phyloP scores from a whole-genome alignment of 2,113 vertebrate genomes.

The Lates calcarifer region DNA sequence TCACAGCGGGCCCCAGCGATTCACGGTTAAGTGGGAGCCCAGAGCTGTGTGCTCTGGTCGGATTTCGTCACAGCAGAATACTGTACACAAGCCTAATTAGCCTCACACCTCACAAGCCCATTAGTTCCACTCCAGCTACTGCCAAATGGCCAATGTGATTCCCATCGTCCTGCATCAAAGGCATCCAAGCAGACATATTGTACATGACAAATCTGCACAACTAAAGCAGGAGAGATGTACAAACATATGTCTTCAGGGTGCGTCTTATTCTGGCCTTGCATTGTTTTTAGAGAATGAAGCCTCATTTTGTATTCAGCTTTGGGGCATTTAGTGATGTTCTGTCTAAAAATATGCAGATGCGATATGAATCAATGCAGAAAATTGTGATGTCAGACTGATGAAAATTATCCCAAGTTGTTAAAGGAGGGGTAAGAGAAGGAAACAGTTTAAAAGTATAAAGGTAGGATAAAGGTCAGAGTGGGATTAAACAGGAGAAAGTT shows the following conservation, averaged over 20 bases:
- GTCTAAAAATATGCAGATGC: slow-evolving; percentile 11
- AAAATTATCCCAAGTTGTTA: neutral
- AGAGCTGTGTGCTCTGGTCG: slow-evolving; percentile 1
- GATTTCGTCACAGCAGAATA: slow-evolving; percentile 48
- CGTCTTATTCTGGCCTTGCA: neutral
- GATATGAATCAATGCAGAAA: neutral
- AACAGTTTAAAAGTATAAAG: neutral
- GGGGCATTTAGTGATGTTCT: neutral
- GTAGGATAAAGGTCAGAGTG: neutral
- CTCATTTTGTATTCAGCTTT: slow-evolving; percentile 26
- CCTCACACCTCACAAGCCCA: slow-evolving; percentile 45
- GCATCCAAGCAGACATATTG: slow-evolving; percentile 25
- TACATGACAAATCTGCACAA: slow-evolving; percentile 31
- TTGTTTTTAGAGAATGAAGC: neutral
- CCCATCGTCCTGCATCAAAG: slow-evolving; percentile 21
- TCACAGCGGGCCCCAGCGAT: neutral
- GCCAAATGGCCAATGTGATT: slow-evolving; percentile 29
- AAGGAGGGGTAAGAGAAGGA: neutral
- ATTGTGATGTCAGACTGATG: neutral
- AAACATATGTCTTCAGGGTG: slow-evolving; percentile 5
- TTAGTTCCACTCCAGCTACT: slow-evolving; percentile 55
- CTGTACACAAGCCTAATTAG: slow-evolving; percentile 58
- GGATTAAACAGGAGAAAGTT: neutral
- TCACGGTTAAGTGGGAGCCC: slow-evolving; percentile 4
- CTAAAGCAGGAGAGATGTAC: neutral